Conservation (phyloP, 2,888 invertebrate species). For the Acanthosepion lycidas region DNA sequence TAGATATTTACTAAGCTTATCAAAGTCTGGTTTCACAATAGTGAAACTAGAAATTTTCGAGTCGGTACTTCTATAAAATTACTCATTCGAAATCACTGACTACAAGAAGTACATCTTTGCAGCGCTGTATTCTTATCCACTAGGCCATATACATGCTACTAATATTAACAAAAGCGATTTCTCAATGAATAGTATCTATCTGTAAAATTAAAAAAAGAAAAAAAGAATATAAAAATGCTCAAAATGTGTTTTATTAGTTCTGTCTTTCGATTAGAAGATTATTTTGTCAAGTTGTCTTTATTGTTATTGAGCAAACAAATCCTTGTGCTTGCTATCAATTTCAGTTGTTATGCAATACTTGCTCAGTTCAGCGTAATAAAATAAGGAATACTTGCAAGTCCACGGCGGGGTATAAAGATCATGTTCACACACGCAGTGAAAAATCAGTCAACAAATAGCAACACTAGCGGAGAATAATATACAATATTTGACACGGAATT, state of each 20-base stretch:
- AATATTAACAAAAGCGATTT: too few relatives aligned
- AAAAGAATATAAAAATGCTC: not conserved
- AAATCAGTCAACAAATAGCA: slow-evolving; percentile 11
- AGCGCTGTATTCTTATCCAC: too few relatives aligned
- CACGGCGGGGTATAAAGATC: not conserved
- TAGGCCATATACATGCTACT: too few relatives aligned
- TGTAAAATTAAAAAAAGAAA: too few relatives aligned
- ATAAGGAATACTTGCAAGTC: not conserved
- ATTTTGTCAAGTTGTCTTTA: not conserved
- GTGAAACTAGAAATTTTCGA: too few relatives aligned
- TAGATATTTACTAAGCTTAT: too few relatives aligned
- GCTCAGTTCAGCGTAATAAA: not conserved
- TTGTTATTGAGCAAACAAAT: not conserved
- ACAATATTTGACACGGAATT: too few relatives aligned
- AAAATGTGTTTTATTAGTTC: not conserved
- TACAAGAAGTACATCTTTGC: too few relatives aligned
- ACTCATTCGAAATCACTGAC: too few relatives aligned
- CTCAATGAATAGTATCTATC: too few relatives aligned
- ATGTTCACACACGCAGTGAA: not conserved
- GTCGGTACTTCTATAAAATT: too few relatives aligned
- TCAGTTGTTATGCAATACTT: slow-evolving; percentile 18
- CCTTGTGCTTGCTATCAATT: slow-evolving; percentile 4
- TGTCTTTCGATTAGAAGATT: not conserved
- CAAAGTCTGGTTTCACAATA: too few relatives aligned
- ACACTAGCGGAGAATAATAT: not conserved